Conservation (phyloP, 2,888 invertebrate species). For the Bellardia pandia region DNA sequence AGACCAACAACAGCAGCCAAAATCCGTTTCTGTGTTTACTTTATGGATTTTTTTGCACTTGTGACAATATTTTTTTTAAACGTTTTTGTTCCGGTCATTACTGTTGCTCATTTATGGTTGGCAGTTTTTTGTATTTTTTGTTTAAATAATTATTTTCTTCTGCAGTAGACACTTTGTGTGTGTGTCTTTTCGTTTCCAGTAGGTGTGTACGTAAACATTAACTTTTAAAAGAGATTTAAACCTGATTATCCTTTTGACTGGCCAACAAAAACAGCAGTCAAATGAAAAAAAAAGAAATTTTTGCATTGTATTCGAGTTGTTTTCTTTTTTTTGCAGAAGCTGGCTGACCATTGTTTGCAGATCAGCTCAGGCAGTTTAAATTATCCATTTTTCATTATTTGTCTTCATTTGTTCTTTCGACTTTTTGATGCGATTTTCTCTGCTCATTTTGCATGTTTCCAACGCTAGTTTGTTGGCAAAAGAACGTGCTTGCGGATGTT, state of each 20-base stretch:
- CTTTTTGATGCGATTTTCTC: constrained; percentile 82
- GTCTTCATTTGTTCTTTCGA: constrained; percentile 74
- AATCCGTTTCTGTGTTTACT: constrained; percentile 60
- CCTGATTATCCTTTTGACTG: constrained; percentile 82
- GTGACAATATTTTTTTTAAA: constrained; percentile 83
- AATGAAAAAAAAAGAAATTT: constrained; percentile 28
- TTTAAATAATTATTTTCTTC: constrained; percentile 36
- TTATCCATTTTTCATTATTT: constrained; percentile 21
- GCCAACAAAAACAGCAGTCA: constrained; percentile 39
- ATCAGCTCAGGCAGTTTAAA: constrained; percentile 42
- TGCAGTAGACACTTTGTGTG: background rate
- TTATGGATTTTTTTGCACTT: constrained; percentile 77
- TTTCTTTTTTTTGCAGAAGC: constrained; percentile 56
- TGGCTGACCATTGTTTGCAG: constrained; percentile 45
- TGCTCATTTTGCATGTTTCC: background rate
- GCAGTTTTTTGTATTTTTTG: constrained; percentile 31
- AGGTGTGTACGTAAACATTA: constrained; percentile 84
- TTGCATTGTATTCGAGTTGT: constrained; percentile 48
- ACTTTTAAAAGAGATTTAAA: constrained; percentile 84
- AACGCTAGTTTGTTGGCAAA: background rate
- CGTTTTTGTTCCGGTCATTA: constrained; percentile 78
- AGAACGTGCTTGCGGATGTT: background rate
- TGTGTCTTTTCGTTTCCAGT: constrained; percentile 72
- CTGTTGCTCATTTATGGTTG: constrained; percentile 68
- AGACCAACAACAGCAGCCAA: background rate